phyloP scores from a whole-genome alignment of 2,797 vertebrate species.

The Paratrypauchen microcephalus region DNA sequence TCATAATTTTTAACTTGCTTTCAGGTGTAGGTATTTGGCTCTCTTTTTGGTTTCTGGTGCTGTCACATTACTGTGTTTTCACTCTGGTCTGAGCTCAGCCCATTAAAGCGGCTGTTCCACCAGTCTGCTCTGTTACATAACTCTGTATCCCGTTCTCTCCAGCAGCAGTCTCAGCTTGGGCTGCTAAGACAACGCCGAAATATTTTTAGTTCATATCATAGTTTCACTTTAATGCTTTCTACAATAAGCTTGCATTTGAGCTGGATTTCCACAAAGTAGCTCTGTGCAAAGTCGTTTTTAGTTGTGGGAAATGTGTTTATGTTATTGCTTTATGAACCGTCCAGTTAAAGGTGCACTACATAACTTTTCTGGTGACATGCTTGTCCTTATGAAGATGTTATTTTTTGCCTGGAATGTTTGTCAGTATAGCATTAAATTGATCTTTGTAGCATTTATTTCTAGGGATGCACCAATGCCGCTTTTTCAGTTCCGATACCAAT shows the following conservation, averaged over 20 bases:
- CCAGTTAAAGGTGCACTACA: not conserved
- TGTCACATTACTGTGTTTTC: constrained; percentile 38
- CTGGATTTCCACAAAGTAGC: not conserved
- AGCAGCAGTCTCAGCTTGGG: constrained; percentile 18
- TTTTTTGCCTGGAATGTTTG: too few relatives aligned
- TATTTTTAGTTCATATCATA: not conserved
- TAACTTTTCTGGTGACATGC: too few relatives aligned
- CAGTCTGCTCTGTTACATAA: constrained; percentile 53
- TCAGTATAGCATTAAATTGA: too few relatives aligned
- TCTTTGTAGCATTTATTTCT: too few relatives aligned
- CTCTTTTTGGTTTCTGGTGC: constrained; percentile 25
- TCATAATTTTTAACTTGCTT: constrained; percentile 11
- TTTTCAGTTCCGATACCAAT: too few relatives aligned
- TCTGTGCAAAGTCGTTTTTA: not conserved
- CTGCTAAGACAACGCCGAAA: constrained; percentile 17
- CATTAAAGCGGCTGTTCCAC: constrained; percentile 51
- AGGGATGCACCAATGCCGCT: too few relatives aligned
- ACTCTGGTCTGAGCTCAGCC: constrained; percentile 46
- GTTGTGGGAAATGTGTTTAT: not conserved
- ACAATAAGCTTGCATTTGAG: not conserved
- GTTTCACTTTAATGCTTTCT: not conserved
- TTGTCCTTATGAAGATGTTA: too few relatives aligned
- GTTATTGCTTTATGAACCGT: not conserved
- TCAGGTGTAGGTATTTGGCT: constrained; percentile 16
- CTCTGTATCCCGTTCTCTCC: constrained; percentile 22